phyloP scores from a whole-genome alignment of 1,140 invertebrate species.

The Laupala kohalensis region DNA sequence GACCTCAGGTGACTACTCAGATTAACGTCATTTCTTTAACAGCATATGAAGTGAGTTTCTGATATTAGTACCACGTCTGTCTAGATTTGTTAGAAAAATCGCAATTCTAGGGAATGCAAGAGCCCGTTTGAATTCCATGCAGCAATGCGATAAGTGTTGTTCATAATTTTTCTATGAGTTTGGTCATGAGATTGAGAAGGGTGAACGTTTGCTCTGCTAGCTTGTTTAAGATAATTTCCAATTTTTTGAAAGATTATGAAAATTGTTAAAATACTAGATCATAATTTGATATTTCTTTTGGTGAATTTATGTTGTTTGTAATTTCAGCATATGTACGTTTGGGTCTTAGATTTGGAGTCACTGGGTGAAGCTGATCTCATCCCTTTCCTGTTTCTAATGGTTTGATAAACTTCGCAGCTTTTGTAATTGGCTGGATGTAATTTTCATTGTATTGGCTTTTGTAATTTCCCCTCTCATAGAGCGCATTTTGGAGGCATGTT shows the following conservation, averaged over 20 bases:
- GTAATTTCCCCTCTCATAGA: constrained; percentile 22
- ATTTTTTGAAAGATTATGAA: background rate
- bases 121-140: background rate
- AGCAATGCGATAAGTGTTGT: background rate
- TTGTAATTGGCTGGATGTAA: constrained; percentile 28
- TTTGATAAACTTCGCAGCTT: constrained; percentile 25
- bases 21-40: too few species aligned
- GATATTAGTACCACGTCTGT: background rate
- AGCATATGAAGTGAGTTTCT: too few species aligned
- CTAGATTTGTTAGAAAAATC: background rate
- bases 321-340: background rate
- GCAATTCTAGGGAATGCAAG: background rate
- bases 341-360: too few species aligned
- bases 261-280: background rate
- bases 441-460: too few species aligned
- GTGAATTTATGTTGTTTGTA: background rate
- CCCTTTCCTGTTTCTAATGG: constrained; percentile 15
- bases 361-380: too few species aligned
- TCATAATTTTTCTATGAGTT: background rate
- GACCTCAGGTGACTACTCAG: too few species aligned
- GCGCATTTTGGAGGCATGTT: constrained; percentile 23
- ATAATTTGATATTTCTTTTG: background rate
- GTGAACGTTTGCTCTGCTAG: background rate
- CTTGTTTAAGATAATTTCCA: background rate
- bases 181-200: background rate